phyloP scores from a whole-genome alignment of 2,888 invertebrate genomes.

The Mythimna loreyi region DNA sequence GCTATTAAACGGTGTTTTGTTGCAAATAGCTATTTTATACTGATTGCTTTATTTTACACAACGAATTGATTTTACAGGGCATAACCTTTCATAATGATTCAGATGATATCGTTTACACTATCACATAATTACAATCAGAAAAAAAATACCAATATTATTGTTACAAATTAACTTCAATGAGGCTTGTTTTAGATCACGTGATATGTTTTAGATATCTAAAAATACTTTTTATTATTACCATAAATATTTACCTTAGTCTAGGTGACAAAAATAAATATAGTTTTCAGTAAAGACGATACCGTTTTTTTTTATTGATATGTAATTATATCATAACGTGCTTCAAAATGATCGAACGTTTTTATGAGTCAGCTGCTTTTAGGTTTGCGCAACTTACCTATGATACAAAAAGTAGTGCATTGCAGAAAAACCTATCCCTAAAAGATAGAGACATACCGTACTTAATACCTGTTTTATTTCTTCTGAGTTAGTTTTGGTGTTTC shows the following conservation, averaged over 20 bases:
- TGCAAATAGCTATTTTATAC: background rate
- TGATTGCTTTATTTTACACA: background rate
- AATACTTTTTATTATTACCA: background rate
- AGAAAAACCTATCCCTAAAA: background rate
- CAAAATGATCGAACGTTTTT: rapidly evolving
- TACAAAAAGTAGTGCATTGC: background rate
- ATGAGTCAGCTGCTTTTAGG: background rate
- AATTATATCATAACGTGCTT: too few species aligned
- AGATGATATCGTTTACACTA: background rate
- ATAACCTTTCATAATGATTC: background rate
- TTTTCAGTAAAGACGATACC: too few species aligned
- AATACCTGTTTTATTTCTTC: too few species aligned
- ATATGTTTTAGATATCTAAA: background rate
- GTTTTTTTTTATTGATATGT: background rate
- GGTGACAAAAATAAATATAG: background rate
- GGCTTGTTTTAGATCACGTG: background rate
- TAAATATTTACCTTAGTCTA: background rate
- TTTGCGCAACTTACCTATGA: background rate
- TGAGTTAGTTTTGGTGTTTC: too few species aligned
- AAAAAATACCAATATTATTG: too few species aligned
- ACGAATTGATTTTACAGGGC: background rate
- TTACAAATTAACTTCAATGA: too few species aligned
- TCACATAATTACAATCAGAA: background rate
- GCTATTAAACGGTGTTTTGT: background rate
- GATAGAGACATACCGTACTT: too few species aligned